phyloP scores from a whole-genome alignment of 2,888 invertebrate genomes.

The Thalpophila matura region DNA sequence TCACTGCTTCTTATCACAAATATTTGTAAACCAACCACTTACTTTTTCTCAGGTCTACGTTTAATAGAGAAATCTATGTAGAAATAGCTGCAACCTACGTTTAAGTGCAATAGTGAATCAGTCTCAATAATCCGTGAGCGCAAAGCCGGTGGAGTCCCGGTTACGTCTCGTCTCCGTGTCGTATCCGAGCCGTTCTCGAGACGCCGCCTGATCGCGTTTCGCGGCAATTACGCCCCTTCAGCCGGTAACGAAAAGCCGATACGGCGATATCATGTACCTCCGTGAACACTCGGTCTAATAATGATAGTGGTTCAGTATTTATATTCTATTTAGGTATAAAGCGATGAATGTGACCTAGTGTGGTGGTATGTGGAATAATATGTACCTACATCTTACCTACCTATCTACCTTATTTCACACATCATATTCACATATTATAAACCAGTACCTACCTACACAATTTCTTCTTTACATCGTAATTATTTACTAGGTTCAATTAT shows the following conservation, averaged over 20 bases:
- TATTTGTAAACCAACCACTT: too few species aligned
- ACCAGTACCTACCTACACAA: too few species aligned
- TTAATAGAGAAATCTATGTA: background rate
- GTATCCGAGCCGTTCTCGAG: conserved; percentile 39
- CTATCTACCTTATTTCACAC: too few species aligned
- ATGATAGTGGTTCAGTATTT: conserved; percentile 11
- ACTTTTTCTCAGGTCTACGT: background rate
- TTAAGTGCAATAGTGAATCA: conserved; percentile 26
- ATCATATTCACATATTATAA: too few species aligned
- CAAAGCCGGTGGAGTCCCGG: conserved; percentile 20
- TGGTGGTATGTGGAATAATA: too few species aligned
- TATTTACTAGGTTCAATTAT: too few species aligned
- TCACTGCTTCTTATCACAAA: too few species aligned
- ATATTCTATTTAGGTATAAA: background rate
- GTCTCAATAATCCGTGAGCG: conserved; percentile 43
- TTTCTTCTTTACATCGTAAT: too few species aligned
- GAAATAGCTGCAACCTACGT: background rate
- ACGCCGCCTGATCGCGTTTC: conserved; percentile 67
- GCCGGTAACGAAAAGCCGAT: conserved; percentile 59
- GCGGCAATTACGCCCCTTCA: conserved; percentile 72
- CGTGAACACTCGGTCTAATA: conserved; percentile 19
- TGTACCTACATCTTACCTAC: too few species aligned
- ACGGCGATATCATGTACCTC: conserved; percentile 48
- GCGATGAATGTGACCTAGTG: background rate
- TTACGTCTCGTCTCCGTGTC: conserved; percentile 41